Percentiles rank a stretch among this genome's conserved stretches.
Conservation (phyloP, 2,888 invertebrate species). For the Zygogramma bicolorata region DNA sequence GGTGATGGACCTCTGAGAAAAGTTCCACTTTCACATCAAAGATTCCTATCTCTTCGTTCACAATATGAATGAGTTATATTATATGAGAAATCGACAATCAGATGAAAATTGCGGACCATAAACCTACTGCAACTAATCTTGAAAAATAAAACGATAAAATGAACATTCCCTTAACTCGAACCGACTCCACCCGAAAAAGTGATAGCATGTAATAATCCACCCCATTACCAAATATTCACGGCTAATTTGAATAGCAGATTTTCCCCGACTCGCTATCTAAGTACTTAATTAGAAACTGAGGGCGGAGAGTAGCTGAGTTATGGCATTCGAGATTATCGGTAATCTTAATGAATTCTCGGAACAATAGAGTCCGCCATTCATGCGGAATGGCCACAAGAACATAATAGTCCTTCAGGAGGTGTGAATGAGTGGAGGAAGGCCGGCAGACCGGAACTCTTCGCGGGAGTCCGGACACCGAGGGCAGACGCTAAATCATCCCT, state of each 20-base stretch:
- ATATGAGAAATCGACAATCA: too few relatives aligned
- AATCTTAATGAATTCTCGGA: slow-evolving; percentile 63
- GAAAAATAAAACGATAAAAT: too few relatives aligned
- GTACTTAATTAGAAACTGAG: slow-evolving; percentile 61
- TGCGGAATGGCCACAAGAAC: slow-evolving; percentile 48
- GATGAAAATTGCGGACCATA: too few relatives aligned
- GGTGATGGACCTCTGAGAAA: too few relatives aligned
- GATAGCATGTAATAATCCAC: slow-evolving; percentile 42
- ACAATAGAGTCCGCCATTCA: slow-evolving; percentile 53
- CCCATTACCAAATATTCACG: slow-evolving; percentile 60
- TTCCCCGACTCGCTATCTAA: slow-evolving; percentile 60
- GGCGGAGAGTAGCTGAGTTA: slow-evolving; percentile 60
- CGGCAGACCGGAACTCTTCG: slow-evolving; percentile 57
- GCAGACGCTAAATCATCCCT: slow-evolving; percentile 55
- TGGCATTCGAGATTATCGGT: slow-evolving; percentile 62
- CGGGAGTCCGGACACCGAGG: slow-evolving; percentile 30
- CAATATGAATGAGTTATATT: too few relatives aligned
- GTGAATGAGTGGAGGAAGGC: slow-evolving; percentile 52
- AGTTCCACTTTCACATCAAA: too few relatives aligned
- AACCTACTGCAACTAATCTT: too few relatives aligned
- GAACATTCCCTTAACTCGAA: not conserved
- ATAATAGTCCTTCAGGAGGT: slow-evolving; percentile 54
- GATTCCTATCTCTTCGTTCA: too few relatives aligned
- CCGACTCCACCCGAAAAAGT: slow-evolving; percentile 16
- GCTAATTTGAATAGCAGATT: slow-evolving; percentile 61